Evolutionary conservation across 35 echinoderm and acorn worm genomes (phyloP), one percentile per base, ranked within the genome.

Genomic region (Eucidaris tribuloides): DNA sequence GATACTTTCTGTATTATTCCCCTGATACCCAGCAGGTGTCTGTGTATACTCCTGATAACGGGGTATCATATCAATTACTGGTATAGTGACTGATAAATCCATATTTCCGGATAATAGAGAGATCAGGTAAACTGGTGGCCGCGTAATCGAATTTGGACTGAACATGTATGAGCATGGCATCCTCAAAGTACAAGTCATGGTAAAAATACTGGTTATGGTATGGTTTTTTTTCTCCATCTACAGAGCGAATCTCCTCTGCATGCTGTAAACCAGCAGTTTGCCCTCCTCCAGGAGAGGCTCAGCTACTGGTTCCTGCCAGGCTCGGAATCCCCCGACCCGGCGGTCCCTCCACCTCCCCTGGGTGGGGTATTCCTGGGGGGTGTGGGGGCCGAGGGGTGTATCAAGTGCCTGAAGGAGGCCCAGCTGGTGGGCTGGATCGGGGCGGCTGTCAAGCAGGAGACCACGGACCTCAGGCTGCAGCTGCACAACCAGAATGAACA

Each of bases 401-500:
- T 93, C 3, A 81, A 93, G 33, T 93, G 91, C 58, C 59, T 88
- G 9, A 88, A 58, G 37, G 71, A 80, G 46, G 85, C 88, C 33
- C 85, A 93, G 37, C 38, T 88, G 5, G 32, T 77, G 45, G 19
- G 57, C 29, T 57, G 88, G 46, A 84, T 93, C 31, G 71, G 65
- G 42, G 79, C 50, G 5, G 81, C 82, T 27, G 86, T 93, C 25
- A 83, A 84, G 37, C 68, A 77, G 27, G 46, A 83, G 58, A 49
- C 83, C 7, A 80, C 42, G 29, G 71, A 83, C 18, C 46, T 93
- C 31, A 79, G 87, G 23, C 28, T 52, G 3, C 64, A 88, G 70
- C 74, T 93, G 35, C 4, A 76, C 6, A 82, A 59, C 6, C 91
- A 93, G 45, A 84, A 93, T 58, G 68, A 93, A 46, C 80, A 82